Evolutionary conservation across 2,888 invertebrate genomes (phyloP).

Genomic region (Cyclophora albipunctata): DNA sequence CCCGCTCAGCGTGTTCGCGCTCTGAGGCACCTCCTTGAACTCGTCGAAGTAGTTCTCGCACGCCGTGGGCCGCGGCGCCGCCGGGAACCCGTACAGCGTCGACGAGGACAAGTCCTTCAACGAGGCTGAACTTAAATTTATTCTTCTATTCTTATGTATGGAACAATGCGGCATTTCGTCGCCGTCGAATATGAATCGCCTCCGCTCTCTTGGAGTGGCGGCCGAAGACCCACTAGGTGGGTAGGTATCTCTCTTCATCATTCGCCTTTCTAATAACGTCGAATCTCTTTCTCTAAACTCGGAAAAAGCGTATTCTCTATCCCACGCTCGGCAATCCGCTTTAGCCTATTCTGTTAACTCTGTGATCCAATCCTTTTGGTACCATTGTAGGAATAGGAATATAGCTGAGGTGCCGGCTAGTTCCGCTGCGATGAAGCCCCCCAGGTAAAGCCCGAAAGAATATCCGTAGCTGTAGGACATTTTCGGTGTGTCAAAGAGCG

Average conservation of each 20-base stretch:
- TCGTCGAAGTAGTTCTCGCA: slow-evolving; percentile 77
- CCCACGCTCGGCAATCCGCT: slow-evolving; percentile 66
- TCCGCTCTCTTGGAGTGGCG: slow-evolving; percentile 69
- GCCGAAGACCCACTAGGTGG: slow-evolving; percentile 60
- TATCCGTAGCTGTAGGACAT: slow-evolving; percentile 92
- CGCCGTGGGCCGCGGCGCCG: slow-evolving; percentile 77
- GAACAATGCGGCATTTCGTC: slow-evolving; percentile 74
- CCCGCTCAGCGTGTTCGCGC: slow-evolving; percentile 66
- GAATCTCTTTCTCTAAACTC: slow-evolving; percentile 66
- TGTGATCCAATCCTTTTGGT: slow-evolving; percentile 79
- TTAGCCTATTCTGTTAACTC: slow-evolving; percentile 68
- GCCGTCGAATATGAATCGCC: slow-evolving; percentile 80
- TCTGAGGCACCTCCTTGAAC: slow-evolving; percentile 70
- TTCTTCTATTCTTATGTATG: slow-evolving; percentile 72
- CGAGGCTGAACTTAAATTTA: slow-evolving; percentile 72
- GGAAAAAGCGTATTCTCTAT: slow-evolving; percentile 68
- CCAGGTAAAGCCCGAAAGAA: slow-evolving; percentile 89
- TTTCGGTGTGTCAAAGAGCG: slow-evolving; percentile 83
- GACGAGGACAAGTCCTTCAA: slow-evolving; percentile 75
- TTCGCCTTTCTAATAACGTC: slow-evolving; percentile 56
- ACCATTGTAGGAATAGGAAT: slow-evolving; percentile 89
- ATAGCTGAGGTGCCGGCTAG: slow-evolving; percentile 90
- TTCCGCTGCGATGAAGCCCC: slow-evolving; percentile 89
- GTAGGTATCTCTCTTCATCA: slow-evolving; percentile 67
- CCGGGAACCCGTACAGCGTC: slow-evolving; percentile 78